These are phyloP conservation scores for Schizopygopsis malacanthus DNA, from an alignment of 2,797 vertebrate genomes.

Conservation along the genomic window DNA sequence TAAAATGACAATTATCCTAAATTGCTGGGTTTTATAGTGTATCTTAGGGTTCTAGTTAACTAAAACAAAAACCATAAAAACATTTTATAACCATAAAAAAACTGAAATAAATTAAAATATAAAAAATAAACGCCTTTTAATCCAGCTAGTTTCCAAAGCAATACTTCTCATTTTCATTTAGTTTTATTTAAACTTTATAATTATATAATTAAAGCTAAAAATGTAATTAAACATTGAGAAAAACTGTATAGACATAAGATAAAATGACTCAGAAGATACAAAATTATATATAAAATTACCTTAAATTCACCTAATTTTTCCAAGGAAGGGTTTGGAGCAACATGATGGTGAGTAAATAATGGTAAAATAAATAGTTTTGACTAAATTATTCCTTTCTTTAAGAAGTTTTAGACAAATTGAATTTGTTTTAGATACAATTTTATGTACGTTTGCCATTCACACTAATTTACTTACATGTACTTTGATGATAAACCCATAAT, in stretches of 20 bases:
- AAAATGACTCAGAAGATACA: too few species aligned
- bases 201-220: too few species aligned
- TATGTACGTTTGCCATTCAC: background rate
- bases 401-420: background rate
- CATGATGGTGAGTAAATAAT: background rate
- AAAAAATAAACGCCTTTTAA: too few species aligned
- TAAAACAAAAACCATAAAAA: background rate
- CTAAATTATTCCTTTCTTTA: background rate
- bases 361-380: background rate
- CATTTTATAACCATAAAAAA: too few species aligned
- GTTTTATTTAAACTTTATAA: too few species aligned
- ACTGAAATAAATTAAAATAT: background rate
- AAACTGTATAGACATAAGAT: too few species aligned
- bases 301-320: background rate
- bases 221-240: too few species aligned
- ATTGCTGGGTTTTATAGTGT: background rate
- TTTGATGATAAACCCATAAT: background rate
- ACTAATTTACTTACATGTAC: background rate
- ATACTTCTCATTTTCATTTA: too few species aligned
- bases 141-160: too few species aligned
- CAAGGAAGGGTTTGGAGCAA: background rate
- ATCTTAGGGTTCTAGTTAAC: background rate
- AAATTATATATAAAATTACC: too few species aligned
- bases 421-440: background rate
- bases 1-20: background rate